A percentile compares a stretch with the other conserved stretches of the same genome.
phyloP scores from a whole-genome alignment of 2,888 invertebrate species.

The Zonitis immaculata region DNA sequence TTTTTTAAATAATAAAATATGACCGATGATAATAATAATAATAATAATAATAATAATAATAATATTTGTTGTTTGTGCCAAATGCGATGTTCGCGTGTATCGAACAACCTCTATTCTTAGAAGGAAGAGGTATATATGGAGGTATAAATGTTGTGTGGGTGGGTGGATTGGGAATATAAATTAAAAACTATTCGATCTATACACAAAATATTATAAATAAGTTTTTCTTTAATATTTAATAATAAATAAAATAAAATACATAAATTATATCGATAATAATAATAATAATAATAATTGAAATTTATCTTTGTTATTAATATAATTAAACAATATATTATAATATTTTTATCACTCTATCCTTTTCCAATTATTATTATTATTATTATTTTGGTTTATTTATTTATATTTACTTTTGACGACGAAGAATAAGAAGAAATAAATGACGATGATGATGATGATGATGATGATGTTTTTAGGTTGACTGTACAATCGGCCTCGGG shows the following conservation, averaged over 20 bases:
- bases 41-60: too few relatives aligned
- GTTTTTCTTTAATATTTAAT: too few relatives aligned
- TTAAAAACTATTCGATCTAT: not conserved
- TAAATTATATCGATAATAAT: too few relatives aligned
- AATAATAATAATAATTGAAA: too few relatives aligned
- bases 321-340: not conserved
- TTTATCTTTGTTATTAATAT: not conserved
- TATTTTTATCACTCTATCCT: not conserved
- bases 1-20: not conserved
- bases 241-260: too few relatives aligned
- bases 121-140: slow-evolving; percentile 25
- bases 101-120: not conserved
- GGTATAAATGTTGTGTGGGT: slow-evolving; percentile 20
- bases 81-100: not conserved
- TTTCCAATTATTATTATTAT: not conserved
- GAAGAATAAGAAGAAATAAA: too few relatives aligned
- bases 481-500: slow-evolving; percentile 45
- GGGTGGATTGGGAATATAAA: slow-evolving; percentile 12
- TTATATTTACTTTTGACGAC: not conserved
- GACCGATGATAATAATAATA: too few relatives aligned
- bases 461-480: slow-evolving; percentile 36
- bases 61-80: not conserved
- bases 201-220: not conserved
- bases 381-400: not conserved
- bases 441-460: not conserved